phyloP scores from a whole-genome alignment of 2,888 invertebrate species.

The Epirrita christyi region DNA sequence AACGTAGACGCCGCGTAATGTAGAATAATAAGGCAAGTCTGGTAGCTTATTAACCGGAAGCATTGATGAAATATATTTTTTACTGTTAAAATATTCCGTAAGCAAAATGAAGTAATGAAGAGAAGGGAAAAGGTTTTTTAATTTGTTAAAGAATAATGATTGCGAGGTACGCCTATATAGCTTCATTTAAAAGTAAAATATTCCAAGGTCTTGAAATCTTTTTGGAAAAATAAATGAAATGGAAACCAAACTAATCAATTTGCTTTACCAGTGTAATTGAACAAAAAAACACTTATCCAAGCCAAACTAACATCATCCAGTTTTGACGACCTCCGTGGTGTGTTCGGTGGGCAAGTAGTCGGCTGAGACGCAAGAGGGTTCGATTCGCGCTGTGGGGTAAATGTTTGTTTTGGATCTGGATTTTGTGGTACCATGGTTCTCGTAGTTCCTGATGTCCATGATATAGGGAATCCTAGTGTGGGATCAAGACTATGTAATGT shows the following conservation, averaged over 20 bases:
- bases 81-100: conserved; percentile 24
- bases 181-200: conserved; percentile 20
- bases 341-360: too few species aligned
- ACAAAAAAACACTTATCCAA: background rate
- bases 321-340: too few species aligned
- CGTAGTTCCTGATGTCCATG: too few species aligned
- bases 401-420: too few species aligned
- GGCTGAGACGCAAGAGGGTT: too few species aligned
- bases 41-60: conserved; percentile 41
- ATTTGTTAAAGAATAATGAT: conserved; percentile 23
- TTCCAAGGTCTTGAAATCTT: conserved; percentile 3
- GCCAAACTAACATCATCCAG: background rate
- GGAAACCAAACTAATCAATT: background rate
- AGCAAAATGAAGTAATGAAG: conserved; percentile 24
- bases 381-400: too few species aligned
- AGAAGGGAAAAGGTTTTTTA: conserved; percentile 18
- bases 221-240: background rate
- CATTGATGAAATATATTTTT: conserved; percentile 43
- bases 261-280: background rate
- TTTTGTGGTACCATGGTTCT: too few species aligned
- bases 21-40: conserved; percentile 38
- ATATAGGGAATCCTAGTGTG: too few species aligned
- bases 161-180: conserved; percentile 3
- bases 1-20: conserved; percentile 40
- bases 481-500: too few species aligned